Conservation (phyloP, 2,113 vertebrate species). For the Natator depressus region DNA sequence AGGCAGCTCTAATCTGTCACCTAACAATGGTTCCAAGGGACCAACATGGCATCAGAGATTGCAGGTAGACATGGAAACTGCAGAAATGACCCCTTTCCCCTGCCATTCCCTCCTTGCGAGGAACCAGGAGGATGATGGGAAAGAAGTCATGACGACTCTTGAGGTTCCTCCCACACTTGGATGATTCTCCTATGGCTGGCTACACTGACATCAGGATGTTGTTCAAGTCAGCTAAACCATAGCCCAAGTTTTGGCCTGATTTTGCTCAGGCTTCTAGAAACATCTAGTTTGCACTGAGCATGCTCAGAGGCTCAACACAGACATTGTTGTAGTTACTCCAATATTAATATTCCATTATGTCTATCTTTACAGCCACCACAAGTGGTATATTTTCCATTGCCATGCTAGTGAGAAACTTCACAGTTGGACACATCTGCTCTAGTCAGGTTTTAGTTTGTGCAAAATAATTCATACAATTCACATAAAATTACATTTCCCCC, state of each 20-base stretch:
- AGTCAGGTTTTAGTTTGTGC: neutral
- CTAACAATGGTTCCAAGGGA: neutral
- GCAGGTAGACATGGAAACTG: neutral
- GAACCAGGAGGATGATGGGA: accelerated
- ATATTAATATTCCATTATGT: neutral
- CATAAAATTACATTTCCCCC: neutral
- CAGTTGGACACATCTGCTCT: neutral
- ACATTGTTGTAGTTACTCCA: neutral
- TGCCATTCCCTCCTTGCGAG: neutral
- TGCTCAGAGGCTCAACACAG: neutral
- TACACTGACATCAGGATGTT: neutral
- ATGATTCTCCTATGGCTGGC: neutral
- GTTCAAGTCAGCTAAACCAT: neutral
- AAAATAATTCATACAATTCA: neutral
- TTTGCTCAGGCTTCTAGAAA: neutral
- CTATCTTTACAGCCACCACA: neutral
- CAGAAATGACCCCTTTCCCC: neutral
- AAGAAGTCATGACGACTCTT: neutral
- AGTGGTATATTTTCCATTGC: neutral
- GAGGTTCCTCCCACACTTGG: neutral
- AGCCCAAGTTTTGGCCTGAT: neutral
- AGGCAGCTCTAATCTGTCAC: neutral
- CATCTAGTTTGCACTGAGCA: neutral
- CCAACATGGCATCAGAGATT: neutral
- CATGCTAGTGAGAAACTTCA: neutral